Base-by-base conservation (phyloP, 2,113 vertebrate genomes). In the Micronycteris hirsuta region DNA sequence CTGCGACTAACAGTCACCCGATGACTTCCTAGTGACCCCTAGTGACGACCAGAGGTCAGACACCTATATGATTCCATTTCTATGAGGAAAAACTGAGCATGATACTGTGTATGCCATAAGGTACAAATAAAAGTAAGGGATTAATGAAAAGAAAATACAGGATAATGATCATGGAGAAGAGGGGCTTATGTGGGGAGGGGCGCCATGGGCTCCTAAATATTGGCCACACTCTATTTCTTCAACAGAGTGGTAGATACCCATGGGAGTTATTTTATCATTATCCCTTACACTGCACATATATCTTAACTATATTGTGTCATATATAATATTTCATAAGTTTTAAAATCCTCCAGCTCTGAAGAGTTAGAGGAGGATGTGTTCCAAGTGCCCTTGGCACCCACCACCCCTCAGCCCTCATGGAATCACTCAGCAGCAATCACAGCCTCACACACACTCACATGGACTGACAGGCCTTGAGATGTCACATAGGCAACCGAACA, bases 1-100 rank as follows among this genome's bases (percentile, higher is more conserved):
- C 38, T 85, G 70, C 89, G 56, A 92, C 36, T 38, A 63, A 15
- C 58, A 80, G 43, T 78, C 33, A 83, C 31, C 52, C 24, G 36
- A 89, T 67, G 90, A 94, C 43, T 95, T 88, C 81, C 31, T 95
- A 90, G 91, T 95, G 90, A 96, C 83, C 87, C 68, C 87, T 94
- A 89, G 76, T 87, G 89, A 96, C 63, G 33, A 74, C 36, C 65
- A 94, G 74, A 45, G 94, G 58, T 31, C 87, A 89, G 33, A 63
- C 89, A 41, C 49, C 31, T n/a, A 70, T 56, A 76, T 45, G 36
- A 91, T 83, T 96, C 36, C 77, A 89, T 93, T 93, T 93, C 36
- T 82, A 36, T n/a, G 36, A 88, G 43, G 41, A 95, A 74, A 95
- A 92, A 58, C 14, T 65, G 91, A 95, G 93, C 43, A 94, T 94